Conservation (phyloP, 1,140 invertebrate genomes). For the Drosophila leontia region DNA sequence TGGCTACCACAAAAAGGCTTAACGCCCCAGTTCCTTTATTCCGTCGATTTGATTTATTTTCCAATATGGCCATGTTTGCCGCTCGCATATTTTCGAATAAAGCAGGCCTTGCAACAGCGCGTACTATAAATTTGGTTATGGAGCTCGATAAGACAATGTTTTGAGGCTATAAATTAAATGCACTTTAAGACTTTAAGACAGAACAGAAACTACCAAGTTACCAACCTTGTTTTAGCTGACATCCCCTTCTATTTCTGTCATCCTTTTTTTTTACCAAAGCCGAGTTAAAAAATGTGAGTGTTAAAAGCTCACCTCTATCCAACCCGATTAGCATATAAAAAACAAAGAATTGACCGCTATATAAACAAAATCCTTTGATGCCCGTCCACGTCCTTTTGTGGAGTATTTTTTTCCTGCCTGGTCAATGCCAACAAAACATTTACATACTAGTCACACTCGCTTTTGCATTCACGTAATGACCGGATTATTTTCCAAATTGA, state of each 20-base stretch:
- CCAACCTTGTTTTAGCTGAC: slow-evolving; percentile 24
- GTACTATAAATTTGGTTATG: slow-evolving; percentile 67
- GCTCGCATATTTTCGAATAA: slow-evolving; percentile 4
- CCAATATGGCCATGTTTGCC: slow-evolving; percentile 27
- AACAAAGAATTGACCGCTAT: slow-evolving; percentile 43
- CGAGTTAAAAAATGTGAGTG: slow-evolving; percentile 3
- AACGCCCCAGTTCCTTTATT: neutral
- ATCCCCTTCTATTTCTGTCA: slow-evolving; percentile 43
- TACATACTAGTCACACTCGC: slow-evolving; percentile 45
- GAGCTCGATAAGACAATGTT: slow-evolving; percentile 18
- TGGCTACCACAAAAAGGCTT: slow-evolving; percentile 40
- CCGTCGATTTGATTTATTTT: slow-evolving; percentile 44
- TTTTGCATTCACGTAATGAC: slow-evolving; percentile 52
- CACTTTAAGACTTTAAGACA: slow-evolving; percentile 7
- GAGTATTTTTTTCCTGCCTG: slow-evolving; percentile 21
- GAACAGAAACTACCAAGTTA: neutral
- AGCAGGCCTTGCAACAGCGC: slow-evolving; percentile 46
- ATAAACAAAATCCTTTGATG: slow-evolving; percentile 27
- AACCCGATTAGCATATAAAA: slow-evolving; percentile 44
- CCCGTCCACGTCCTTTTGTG: slow-evolving; percentile 7
- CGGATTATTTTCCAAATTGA: slow-evolving; percentile 75
- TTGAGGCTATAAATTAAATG: slow-evolving; percentile 24
- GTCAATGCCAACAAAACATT: slow-evolving; percentile 64
- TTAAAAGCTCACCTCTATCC: neutral
- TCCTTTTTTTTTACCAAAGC: slow-evolving; percentile 5